Base-by-base conservation (phyloP, 2,113 vertebrate genomes). In the Geococcyx californianus region DNA sequence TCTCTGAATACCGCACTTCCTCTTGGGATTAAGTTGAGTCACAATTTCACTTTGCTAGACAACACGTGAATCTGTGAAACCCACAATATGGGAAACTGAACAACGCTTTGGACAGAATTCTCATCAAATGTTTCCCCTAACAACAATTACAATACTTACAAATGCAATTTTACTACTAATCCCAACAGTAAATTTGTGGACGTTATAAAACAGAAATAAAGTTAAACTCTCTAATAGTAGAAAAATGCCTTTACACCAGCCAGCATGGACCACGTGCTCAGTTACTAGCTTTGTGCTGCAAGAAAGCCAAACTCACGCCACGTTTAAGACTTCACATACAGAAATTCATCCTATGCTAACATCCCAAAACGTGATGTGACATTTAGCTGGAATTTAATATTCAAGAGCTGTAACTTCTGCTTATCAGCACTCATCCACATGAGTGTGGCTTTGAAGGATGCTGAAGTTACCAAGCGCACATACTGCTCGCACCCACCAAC, bases 41-140 rank as follows among this genome's bases (percentile, higher is more conserved):
- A 92, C 79, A 84, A 90, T 94, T 92, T 96, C 72, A 72, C 83
- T 94, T 77, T 47, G 64, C 64, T 14, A 84, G 40, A 89, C 74
- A 86, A 86, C 78, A 90, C 1, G 3, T 33, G 62, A 95, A 87
- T 19, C 70, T 45, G 20, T 4, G 44, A 84, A 95, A 91, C 40
- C 83, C 83, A 16, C 47, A 80, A 20, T 3, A 56, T 9, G 38
- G 52, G 44, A 64, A 86, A 70, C 29, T 9, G 19, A 34, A 5
- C 40, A 66, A 10, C 47, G 59, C 31, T 91, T 75, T 20, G 34
- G 68, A 80, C 56, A 64, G 34, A 67, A 64, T 74, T 77, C 64
- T 73, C 60, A 82, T 60, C 64, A 78, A 80, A 80, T 16, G 75
- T 84, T 72, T 80, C 93, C 36, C 92, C 83, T 42, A 52, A 26